These are phyloP conservation scores for Psylliodes chrysocephalus DNA, from an alignment of 2,888 invertebrate species.

Conservation along the genomic window DNA sequence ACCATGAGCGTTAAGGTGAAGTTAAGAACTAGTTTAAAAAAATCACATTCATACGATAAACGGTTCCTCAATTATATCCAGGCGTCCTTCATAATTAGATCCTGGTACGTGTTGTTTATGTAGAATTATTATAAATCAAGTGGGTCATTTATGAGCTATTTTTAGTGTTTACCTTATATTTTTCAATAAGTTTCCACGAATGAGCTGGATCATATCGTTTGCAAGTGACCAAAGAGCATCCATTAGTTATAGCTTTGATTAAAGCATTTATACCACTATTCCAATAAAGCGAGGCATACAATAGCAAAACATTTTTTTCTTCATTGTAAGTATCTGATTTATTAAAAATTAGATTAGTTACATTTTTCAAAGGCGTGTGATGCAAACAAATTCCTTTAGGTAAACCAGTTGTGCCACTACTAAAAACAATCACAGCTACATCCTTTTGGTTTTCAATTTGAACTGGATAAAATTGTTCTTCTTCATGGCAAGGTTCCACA, in stretches of 20 bases:
- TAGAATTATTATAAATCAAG: too few species aligned
- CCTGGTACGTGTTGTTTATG: too few species aligned
- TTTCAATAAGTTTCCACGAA: conserved; percentile 34
- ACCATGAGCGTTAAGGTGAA: too few species aligned
- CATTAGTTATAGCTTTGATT: conserved; percentile 7
- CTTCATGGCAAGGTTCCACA: conserved; percentile 36
- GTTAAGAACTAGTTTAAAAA: too few species aligned
- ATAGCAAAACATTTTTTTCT: not conserved
- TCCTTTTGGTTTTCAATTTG: conserved; percentile 34
- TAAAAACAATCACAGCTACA: conserved; percentile 53
- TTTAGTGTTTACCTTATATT: conserved; percentile 42
- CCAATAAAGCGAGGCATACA: conserved; percentile 33
- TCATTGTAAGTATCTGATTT: not conserved
- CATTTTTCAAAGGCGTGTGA: conserved; percentile 22
- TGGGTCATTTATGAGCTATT: too few species aligned
- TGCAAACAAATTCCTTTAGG: too few species aligned
- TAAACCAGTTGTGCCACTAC: conserved; percentile 57
- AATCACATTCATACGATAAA: too few species aligned
- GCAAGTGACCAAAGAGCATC: conserved; percentile 23
- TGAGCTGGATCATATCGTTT: conserved; percentile 25
- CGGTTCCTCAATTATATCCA: too few species aligned
- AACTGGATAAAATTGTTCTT: conserved; percentile 47
- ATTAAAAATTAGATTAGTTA: not conserved
- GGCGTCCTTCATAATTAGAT: too few species aligned
- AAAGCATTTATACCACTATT: conserved; percentile 12